Conservation (phyloP, 2,797 vertebrate genomes). For the Paguma larvata region DNA sequence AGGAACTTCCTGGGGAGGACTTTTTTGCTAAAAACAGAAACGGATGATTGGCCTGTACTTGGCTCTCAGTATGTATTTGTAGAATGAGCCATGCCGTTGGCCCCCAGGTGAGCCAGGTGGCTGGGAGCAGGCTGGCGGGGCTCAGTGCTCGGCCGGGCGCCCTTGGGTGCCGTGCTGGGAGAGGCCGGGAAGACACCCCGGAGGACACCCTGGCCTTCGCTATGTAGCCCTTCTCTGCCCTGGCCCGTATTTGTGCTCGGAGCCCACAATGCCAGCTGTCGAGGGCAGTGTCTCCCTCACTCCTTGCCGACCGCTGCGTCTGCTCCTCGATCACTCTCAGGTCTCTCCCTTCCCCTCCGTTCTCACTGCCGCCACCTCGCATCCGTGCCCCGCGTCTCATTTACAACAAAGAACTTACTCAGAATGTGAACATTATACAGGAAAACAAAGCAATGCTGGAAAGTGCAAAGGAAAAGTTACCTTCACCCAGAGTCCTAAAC, state of each 20-base stretch:
- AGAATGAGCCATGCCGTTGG: neutral
- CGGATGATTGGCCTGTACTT: neutral
- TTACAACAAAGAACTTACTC: neutral
- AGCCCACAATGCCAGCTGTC: neutral
- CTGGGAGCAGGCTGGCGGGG: too few species aligned
- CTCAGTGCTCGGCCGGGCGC: neutral
- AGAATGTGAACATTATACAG: too few species aligned
- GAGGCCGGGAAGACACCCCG: neutral
- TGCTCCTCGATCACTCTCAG: neutral
- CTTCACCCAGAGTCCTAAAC: neutral
- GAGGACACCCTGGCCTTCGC: neutral
- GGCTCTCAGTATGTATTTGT: neutral
- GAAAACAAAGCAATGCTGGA: neutral
- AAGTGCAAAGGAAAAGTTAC: neutral
- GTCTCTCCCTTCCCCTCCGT: neutral
- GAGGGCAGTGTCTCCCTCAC: too few species aligned
- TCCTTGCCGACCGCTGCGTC: rapidly evolving
- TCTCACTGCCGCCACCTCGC: neutral
- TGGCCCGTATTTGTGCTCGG: rapidly evolving
- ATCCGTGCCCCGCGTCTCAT: rapidly evolving
- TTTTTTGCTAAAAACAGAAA: neutral
- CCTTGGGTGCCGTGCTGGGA: neutral
- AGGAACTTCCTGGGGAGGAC: neutral
- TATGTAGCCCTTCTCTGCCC: rapidly evolving
- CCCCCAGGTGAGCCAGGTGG: neutral